These are phyloP conservation scores for Clarias magur DNA, from an alignment of 2,113 vertebrate species.

Conservation along the genomic window DNA sequence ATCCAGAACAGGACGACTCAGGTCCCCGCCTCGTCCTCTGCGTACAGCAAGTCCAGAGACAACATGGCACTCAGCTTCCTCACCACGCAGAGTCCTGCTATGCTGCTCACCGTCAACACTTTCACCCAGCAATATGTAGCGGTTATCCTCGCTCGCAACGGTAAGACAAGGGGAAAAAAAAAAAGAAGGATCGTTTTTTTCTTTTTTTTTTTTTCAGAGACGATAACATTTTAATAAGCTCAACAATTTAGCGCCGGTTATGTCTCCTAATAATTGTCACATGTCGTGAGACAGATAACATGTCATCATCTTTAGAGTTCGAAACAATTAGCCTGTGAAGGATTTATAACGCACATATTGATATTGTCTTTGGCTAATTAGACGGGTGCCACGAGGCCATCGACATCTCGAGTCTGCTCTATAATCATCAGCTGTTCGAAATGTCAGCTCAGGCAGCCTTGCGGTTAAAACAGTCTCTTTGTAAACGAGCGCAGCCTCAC, in stretches of 20 bases:
- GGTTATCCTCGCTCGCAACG: constrained; percentile 86
- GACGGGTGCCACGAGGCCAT: constrained; percentile 30
- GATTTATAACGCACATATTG: constrained; percentile 40
- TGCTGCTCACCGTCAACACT: constrained; percentile 86
- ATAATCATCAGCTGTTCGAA: constrained; percentile 37
- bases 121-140: constrained; percentile 88
- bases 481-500: constrained; percentile 34
- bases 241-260: not conserved
- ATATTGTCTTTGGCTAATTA: constrained; percentile 43
- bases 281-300: not conserved
- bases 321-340: constrained; percentile 34
- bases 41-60: constrained; percentile 80
- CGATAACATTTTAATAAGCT: not conserved
- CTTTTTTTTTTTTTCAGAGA: not conserved
- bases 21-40: constrained; percentile 80
- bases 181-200: not conserved
- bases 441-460: constrained; percentile 36
- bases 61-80: constrained; percentile 87
- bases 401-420: constrained; percentile 24
- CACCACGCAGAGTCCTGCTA: constrained; percentile 82
- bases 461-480: constrained; percentile 20
- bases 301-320: not conserved
- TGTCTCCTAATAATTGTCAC: not conserved
- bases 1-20: constrained; percentile 84
- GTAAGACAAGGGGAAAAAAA: constrained; percentile 60